phyloP scores from a whole-genome alignment of 1,140 invertebrate species.

The Ceratoteleas bidentatus region DNA sequence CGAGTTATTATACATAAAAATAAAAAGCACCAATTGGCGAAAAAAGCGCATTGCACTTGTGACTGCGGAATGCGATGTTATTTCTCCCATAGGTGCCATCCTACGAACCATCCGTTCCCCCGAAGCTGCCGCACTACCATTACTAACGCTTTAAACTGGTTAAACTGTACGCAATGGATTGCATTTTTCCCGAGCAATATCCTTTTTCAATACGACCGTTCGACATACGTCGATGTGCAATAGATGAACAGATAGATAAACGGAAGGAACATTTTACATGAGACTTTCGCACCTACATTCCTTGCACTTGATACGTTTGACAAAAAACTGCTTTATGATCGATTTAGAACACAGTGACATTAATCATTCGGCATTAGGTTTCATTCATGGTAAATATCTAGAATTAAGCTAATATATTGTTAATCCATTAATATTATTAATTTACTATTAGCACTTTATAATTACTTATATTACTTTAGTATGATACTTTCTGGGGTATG shows the following conservation, averaged over 20 bases:
- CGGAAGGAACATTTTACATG: not conserved
- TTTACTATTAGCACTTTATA: no score
- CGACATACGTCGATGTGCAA: constrained; percentile 1
- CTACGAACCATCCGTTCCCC: constrained; percentile 25
- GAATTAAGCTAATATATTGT: no score
- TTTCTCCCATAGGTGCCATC: constrained; percentile 62
- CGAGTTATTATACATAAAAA: constrained; percentile 56
- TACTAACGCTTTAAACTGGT: constrained; percentile 62
- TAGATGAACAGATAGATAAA: no score
- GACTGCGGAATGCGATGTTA: constrained; percentile 55
- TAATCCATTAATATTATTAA: no score
- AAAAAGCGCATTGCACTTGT: constrained; percentile 47
- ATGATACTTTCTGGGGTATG: no score
- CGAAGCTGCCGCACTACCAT: constrained; percentile 49
- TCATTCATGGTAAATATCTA: no score
- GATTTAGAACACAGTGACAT: no score
- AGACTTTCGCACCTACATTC: no score
- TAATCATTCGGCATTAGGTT: no score
- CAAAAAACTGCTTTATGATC: no score
- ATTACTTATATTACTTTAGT: no score
- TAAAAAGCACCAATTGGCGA: constrained; percentile 30
- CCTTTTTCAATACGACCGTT: constrained; percentile 22
- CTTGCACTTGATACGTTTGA: no score
- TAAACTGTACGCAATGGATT: constrained; percentile 38
- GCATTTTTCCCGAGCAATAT: constrained; percentile 30